Evolutionary conservation across 2,797 vertebrate genomes (phyloP).

Genomic region (Hippoglossus hippoglossus): DNA sequence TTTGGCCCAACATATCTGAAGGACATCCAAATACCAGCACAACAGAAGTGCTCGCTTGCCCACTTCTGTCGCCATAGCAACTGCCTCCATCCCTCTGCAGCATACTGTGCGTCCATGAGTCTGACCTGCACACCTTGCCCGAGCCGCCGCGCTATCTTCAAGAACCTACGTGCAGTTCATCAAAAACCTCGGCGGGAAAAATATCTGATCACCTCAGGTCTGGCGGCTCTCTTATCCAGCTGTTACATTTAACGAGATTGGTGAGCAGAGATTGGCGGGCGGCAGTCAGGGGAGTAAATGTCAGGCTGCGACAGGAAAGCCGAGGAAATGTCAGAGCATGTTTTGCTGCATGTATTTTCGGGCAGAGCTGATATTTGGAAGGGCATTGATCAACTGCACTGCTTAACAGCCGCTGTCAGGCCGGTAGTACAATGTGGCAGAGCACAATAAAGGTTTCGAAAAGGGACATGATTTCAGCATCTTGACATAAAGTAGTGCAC

Average conservation of each 20-base stretch:
- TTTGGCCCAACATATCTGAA: conserved; percentile 40
- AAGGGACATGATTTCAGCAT: conserved; percentile 21
- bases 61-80: conserved; percentile 73
- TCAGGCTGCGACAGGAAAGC: conserved; percentile 65
- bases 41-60: conserved; percentile 34
- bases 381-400: conserved; percentile 45
- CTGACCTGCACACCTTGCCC: conserved; percentile 53
- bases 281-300: conserved; percentile 63
- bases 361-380: conserved; percentile 53
- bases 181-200: conserved; percentile 54
- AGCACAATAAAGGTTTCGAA: neutral
- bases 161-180: conserved; percentile 51
- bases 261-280: conserved; percentile 35
- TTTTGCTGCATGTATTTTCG: conserved; percentile 46
- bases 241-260: conserved; percentile 65
- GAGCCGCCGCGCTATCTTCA: conserved; percentile 47
- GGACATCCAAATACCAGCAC: conserved; percentile 57
- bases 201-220: conserved; percentile 49
- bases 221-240: conserved; percentile 62
- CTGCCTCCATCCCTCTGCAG: conserved; percentile 60
- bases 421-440: conserved; percentile 6
- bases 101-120: conserved; percentile 63
- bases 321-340: conserved; percentile 67
- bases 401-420: conserved; percentile 17
- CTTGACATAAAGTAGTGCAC: neutral